Base-by-base conservation (phyloP, 2,888 invertebrate genomes). In the Octonoba sinensis region DNA sequence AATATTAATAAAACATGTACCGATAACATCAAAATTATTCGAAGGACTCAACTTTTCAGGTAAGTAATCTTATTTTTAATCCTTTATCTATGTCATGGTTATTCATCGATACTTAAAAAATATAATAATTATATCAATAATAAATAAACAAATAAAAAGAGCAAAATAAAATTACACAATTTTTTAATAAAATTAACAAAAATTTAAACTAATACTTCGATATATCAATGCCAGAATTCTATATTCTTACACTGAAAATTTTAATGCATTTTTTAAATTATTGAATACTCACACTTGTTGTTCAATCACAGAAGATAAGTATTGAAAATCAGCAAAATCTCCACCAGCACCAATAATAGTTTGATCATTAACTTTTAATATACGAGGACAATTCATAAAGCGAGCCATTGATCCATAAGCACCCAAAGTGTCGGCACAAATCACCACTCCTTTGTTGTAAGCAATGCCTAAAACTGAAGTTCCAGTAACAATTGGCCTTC, bases 301-400 rank as follows among this genome's bases (percentile, higher is more conserved):
- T 86, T 96, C 93, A 87, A 97, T 93, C 82, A 94, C 91, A 86
- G 93, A 93, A 87, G 93, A 93, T 78, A 97, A 90, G 88, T 94
- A 96, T 89, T 99, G 99, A 88, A 93, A 99, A 89, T 99, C 99
- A 12, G 97, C 99, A 87, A 96, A 97, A 89, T 99, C 99, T 3
- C 99, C 99, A 74, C 95, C 93, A 73, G 94, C 94, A 0, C 96
- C 98, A 15, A 99, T 89, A 67, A 99, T 91, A 36, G 95, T 96
- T 84, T 93, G 92, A 70, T 96, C 92, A 87, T 99, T 99, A 49
- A 99, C 94, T 89, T 94, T 93, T 87, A 94, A 90, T 11, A 99
- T 91, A 83, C 99, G 92, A 0, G 94, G 92, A 74, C 95, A 93
- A 89, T 95, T 92, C 79, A 95, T 91, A 89, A 93, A 99, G 75